A percentile compares a stretch with the other conserved stretches of the same genome.
Conservation (phyloP, 2,888 invertebrate species). For the Neria commutata region DNA sequence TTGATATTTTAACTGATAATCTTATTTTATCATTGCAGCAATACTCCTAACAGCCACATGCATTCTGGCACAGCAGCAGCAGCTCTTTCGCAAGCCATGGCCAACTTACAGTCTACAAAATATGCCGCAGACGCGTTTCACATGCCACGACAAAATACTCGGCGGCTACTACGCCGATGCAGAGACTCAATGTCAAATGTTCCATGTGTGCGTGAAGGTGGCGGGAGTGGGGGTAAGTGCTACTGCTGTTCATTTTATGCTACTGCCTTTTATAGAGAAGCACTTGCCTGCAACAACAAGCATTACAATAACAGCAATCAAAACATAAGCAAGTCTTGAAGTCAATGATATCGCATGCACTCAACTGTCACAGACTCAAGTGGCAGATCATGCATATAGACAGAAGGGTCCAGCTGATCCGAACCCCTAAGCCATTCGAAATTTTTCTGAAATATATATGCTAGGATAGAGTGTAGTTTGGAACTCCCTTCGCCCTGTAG, state of each 20-base stretch:
- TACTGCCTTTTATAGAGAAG: not conserved
- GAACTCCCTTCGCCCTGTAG: too few relatives aligned
- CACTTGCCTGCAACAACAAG: conserved; percentile 10
- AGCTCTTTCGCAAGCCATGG: conserved; percentile 53
- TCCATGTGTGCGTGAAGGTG: conserved; percentile 86
- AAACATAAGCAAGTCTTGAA: not conserved
- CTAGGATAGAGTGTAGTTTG: too few relatives aligned
- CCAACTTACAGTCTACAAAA: conserved; percentile 67
- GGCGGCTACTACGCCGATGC: conserved; percentile 89
- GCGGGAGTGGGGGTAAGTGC: conserved; percentile 75
- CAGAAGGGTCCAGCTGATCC: too few relatives aligned
- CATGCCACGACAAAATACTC: conserved; percentile 82
- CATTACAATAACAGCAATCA: conserved; percentile 9
- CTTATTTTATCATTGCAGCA: conserved; percentile 33
- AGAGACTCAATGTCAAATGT: conserved; percentile 86
- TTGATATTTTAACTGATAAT: not conserved
- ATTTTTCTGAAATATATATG: too few relatives aligned
- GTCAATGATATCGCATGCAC: not conserved
- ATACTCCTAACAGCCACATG: conserved; percentile 38
- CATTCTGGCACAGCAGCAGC: conserved; percentile 40
- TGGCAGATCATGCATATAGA: too few relatives aligned
- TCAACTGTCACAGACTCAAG: too few relatives aligned
- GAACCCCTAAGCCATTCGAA: too few relatives aligned
- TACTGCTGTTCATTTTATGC: too few relatives aligned
- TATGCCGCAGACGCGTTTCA: conserved; percentile 70